phyloP scores from a whole-genome alignment of 2,113 vertebrate genomes.

The Odontophorus gujanensis region DNA sequence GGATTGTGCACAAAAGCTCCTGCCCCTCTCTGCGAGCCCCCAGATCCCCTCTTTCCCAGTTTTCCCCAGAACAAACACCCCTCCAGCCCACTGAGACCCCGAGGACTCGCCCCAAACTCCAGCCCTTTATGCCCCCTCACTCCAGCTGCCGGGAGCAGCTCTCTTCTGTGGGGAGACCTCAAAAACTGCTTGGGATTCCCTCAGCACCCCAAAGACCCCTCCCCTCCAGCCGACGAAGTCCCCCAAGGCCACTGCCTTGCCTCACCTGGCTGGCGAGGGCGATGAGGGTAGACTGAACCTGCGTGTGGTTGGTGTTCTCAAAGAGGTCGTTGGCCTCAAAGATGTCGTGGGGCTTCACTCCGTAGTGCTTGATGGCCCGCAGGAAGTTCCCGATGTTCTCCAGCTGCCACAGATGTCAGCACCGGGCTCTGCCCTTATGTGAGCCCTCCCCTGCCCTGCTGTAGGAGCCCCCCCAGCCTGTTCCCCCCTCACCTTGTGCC shows the following conservation, averaged over 20 bases:
- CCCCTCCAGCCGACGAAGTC: too few species aligned
- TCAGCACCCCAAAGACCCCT: too few species aligned
- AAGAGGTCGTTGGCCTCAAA: constrained; percentile 97
- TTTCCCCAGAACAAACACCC: too few species aligned
- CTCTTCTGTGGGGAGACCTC: neutral
- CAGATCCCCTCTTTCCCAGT: neutral
- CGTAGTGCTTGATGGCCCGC: constrained; percentile 88
- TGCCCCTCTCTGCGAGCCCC: rapidly evolving
- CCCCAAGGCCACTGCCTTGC: neutral
- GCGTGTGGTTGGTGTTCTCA: constrained; percentile 93
- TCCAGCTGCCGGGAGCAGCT: neutral
- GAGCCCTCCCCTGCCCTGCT: rapidly evolving
- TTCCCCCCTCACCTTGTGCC: constrained; percentile 87
- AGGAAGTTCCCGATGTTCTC: constrained; percentile 96
- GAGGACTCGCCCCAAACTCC: too few species aligned
- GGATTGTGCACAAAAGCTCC: neutral
- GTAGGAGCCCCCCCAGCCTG: too few species aligned
- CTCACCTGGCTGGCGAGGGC: constrained; percentile 89
- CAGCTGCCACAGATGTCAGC: constrained; percentile 74
- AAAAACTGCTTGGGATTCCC: neutral
- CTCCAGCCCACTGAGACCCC: too few species aligned
- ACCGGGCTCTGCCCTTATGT: too few species aligned
- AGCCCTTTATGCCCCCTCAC: too few species aligned
- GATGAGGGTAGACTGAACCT: constrained; percentile 92
- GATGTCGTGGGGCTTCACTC: constrained; percentile 89